Conservation (phyloP, 1,140 invertebrate genomes). For the Drosophila virilis region DNA sequence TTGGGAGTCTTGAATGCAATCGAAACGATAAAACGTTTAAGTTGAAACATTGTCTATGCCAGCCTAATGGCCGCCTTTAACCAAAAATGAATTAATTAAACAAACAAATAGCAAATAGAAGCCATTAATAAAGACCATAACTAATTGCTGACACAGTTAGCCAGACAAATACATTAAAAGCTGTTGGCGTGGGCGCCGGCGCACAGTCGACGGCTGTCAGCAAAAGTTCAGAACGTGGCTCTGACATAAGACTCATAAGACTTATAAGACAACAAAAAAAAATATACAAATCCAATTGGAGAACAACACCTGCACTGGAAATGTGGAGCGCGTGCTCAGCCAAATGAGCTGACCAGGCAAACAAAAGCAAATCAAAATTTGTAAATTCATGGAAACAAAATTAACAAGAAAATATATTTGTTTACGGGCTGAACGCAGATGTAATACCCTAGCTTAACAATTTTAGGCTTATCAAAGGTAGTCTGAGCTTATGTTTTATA, state of each 20-base stretch:
- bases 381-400: conserved; percentile 51
- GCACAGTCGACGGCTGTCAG: conserved; percentile 49
- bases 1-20: not conserved
- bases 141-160: conserved; percentile 81
- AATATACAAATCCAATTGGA: conserved; percentile 9
- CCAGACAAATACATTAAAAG: conserved; percentile 67
- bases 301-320: conserved; percentile 64
- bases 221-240: conserved; percentile 60
- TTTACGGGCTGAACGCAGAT: not conserved
- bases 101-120: conserved; percentile 71
- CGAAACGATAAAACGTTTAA: conserved; percentile 19
- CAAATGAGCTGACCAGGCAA: conserved; percentile 41
- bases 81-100: conserved; percentile 63
- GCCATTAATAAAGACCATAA: conserved; percentile 73
- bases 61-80: conserved; percentile 13
- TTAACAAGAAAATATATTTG: not conserved
- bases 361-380: conserved; percentile 27
- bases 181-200: conserved; percentile 66
- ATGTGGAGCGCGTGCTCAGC: conserved; percentile 60
- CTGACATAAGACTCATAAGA: conserved; percentile 33
- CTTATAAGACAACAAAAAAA: conserved; percentile 13
- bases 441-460: not conserved
- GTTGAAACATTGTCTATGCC: conserved; percentile 15
- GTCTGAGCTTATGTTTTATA: not conserved
- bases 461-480: not conserved